Evolutionary conservation across 2,888 invertebrate species (phyloP), one percentile per base, ranked within the genome.

Genomic region (Podabrus alpinus): DNA sequence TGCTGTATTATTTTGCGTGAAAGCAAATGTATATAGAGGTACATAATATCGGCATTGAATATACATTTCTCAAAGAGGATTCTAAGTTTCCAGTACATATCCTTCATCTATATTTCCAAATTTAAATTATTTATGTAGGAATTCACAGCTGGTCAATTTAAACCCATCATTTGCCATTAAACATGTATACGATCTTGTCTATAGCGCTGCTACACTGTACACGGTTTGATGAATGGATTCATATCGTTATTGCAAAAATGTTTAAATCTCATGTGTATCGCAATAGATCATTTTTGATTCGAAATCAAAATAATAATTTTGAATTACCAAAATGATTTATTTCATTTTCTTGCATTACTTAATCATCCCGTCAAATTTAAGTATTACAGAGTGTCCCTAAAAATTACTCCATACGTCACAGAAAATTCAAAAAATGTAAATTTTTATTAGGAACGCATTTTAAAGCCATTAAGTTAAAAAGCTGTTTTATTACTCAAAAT

Each of bases 61-160:
- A 17, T 21, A 64, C 21, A 64, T 64, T 21, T 64, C 21, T 64
- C 62, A 15, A 64, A 64, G 19, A 64, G 15, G 21, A 64, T 64
- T 64, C 21, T 64, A 64, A 64, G 62, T 21, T 21, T n/a, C 19
- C 62, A 45, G 4, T 19, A 64, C 62, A 21, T 64, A 64, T 64
- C 21, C 62, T 25, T 67, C 24, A 80, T 45, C 80, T 79, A 78
- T 79, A 79, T 79, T 82, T 80, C 81, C 79, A 77, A 78, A 79
- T 80, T 82, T 84, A 82, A 84, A 84, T 84, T 83, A 83, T 80
- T 83, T 78, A 84, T 82, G 81, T 80, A 81, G 84, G 82, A 84
- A 84, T 80, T 81, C 81, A 81, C 84, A 83, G 82, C 82, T 83
- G 84, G 79, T 79, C 80, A 82, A 80, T 81, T 78, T 76, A 78